Evolutionary conservation across 2,113 vertebrate genomes (phyloP), one percentile per base, ranked within the genome.

Genomic region (Grammomys dolichurus): DNA sequence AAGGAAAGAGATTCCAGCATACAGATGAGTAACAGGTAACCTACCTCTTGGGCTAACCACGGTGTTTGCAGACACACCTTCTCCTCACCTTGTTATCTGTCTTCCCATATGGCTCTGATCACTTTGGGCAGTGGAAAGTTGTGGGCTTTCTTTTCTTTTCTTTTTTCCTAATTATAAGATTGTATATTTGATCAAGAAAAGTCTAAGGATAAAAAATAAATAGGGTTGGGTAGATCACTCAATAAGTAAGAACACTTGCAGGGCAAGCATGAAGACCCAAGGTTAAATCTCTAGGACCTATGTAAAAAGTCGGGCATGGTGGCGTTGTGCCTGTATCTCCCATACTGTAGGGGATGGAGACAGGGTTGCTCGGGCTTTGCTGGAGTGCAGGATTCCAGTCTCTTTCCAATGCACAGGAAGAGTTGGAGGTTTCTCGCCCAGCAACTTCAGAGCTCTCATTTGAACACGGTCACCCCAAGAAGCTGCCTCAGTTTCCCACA

Each of bases 61-160:
- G 7, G 26, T 48, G 58, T 9, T 54, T 33, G 58, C 46, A 60
- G 72, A 43, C 8, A 7, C 0, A 20, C 31, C 13, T 36, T 80
- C 33, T 22, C 48, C 31, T 36, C 4, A 46, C 13, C 13, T 5
- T 0, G 0, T 8, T 28, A 54, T 24, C 17, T 60, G 0, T 75
- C 60, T 73, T 33, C 12, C 24, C 2, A 7, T 7, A 0, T 5
- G 12, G 28, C 31, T 48, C 76, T 43, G 3, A 13, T 65, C 43
- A 13, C 82, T 86, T 87, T 11, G 14, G 54, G 1, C 3, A 33
- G 0, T 1, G n/a, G 3, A n/a, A 33, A 1, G 7, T 0, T 36
- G 33, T 46, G 20, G 28, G 67, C 2, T 69, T 36, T 40, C 4
- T 22, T n/a, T n/a, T 36, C 19, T 19, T 2, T 54, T 0, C 6